Conservation (phyloP, 2,113 vertebrate species). For the Ariopsis seemanni region DNA sequence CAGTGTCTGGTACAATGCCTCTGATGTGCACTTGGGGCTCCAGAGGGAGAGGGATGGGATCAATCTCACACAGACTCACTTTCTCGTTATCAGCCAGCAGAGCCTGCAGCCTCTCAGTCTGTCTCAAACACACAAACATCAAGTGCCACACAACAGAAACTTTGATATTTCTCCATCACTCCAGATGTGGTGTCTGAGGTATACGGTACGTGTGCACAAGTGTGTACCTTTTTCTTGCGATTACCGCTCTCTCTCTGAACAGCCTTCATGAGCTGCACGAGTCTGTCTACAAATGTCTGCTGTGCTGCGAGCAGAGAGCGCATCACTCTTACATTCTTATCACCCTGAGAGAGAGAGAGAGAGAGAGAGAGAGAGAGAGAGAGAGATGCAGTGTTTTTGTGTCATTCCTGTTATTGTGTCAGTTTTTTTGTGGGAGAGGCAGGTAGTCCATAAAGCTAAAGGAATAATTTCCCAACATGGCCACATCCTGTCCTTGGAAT, state of each 20-base stretch:
- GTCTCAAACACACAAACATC: conserved; percentile 22
- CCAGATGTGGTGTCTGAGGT: neutral
- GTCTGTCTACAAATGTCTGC: conserved; percentile 93
- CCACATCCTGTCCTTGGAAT: no score
- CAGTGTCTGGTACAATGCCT: conserved; percentile 94
- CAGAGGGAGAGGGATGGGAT: conserved; percentile 93
- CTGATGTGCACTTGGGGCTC: conserved; percentile 93
- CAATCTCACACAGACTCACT: conserved; percentile 93
- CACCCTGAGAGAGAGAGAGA: conserved; percentile 77
- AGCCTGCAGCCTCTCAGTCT: conserved; percentile 94
- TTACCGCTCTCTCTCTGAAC: conserved; percentile 97
- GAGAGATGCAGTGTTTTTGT: neutral
- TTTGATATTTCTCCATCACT: neutral
- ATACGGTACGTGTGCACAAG: neutral
- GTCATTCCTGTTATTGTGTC: neutral
- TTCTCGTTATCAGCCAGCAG: conserved; percentile 95
- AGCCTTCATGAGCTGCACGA: conserved; percentile 98
- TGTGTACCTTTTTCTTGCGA: conserved; percentile 92
- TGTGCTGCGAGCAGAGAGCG: conserved; percentile 92
- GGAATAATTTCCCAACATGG: no score
- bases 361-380: neutral
- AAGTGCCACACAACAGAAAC: neutral
- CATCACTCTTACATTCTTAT: conserved; percentile 96
- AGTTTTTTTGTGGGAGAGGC: no score
- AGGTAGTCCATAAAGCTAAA: no score